phyloP scores from a whole-genome alignment of 2,888 invertebrate genomes.

The Phyllotreta cruciferae region DNA sequence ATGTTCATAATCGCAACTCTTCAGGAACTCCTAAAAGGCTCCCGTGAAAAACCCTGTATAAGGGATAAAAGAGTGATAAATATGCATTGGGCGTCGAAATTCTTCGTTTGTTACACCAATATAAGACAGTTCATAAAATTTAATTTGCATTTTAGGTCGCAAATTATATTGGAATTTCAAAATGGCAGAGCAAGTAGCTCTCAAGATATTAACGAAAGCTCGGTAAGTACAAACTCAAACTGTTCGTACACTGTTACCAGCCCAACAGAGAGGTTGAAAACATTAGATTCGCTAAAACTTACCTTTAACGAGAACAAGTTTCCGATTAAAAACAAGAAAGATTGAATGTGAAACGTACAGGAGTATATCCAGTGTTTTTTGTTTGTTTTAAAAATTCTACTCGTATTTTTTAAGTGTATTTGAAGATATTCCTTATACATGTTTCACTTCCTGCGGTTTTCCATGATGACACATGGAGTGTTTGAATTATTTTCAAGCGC shows the following conservation, averaged over 20 bases:
- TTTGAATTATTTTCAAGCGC: too few species aligned
- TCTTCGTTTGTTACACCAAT: too few species aligned
- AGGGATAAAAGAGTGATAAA: too few species aligned
- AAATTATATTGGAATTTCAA: not conserved
- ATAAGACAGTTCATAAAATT: too few species aligned
- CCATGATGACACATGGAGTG: too few species aligned
- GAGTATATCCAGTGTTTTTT: conserved; percentile 4
- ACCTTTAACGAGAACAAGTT: conserved; percentile 68
- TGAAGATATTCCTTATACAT: too few species aligned
- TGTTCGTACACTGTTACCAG: conserved; percentile 42
- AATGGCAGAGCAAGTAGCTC: not conserved
- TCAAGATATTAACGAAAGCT: not conserved
- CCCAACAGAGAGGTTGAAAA: conserved; percentile 52
- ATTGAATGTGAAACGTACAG: conserved; percentile 10
- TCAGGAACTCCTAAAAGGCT: too few species aligned
- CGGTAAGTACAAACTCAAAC: conserved; percentile 32
- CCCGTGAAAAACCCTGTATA: too few species aligned
- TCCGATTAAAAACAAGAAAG: conserved; percentile 59
- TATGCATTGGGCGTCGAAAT: too few species aligned
- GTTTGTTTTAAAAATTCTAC: not conserved
- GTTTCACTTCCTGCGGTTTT: too few species aligned
- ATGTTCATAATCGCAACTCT: too few species aligned
- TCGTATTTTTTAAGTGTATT: too few species aligned
- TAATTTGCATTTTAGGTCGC: not conserved
- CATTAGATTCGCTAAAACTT: conserved; percentile 61